A percentile compares a stretch with the other conserved stretches of the same genome.
These are phyloP conservation scores for Drosophila watanabei DNA, from an alignment of 1,140 invertebrate species.

Conservation along the genomic window DNA sequence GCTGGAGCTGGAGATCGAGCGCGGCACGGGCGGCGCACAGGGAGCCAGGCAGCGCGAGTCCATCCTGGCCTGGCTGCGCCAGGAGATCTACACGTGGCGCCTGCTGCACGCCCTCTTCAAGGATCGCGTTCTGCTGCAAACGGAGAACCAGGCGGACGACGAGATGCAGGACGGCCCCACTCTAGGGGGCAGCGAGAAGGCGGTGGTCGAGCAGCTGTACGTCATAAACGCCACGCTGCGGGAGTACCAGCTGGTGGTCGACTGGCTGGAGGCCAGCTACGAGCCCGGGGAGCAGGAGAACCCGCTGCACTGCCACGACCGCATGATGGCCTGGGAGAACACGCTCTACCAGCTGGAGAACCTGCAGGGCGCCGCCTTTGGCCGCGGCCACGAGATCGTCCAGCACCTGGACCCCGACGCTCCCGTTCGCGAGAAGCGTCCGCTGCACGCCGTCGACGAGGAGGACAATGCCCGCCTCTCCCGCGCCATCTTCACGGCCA, in stretches of 20 bases:
- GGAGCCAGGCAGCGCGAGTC: constrained; percentile 54
- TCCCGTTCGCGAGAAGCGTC: constrained; percentile 91
- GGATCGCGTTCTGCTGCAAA: constrained; percentile 89
- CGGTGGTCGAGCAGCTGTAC: constrained; percentile 85
- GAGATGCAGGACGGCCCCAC: constrained; percentile 86
- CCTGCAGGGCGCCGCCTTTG: constrained; percentile 87
- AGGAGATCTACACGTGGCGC: constrained; percentile 95
- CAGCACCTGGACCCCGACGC: constrained; percentile 97
- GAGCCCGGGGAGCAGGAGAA: constrained; percentile 89
- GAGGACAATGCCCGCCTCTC: constrained; percentile 94
- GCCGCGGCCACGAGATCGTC: constrained; percentile 87
- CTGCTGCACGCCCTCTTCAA: constrained; percentile 92
- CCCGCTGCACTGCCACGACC: constrained; percentile 90
- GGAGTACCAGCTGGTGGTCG: constrained; percentile 94
- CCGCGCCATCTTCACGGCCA: constrained; percentile 90
- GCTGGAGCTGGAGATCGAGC: constrained; percentile 73
- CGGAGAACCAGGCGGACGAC: constrained; percentile 86
- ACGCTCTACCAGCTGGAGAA: constrained; percentile 91
- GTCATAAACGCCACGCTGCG: constrained; percentile 89
- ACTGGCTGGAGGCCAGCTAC: constrained; percentile 95
- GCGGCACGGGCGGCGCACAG: constrained; percentile 40
- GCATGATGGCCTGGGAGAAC: constrained; percentile 95
- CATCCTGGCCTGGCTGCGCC: constrained; percentile 87
- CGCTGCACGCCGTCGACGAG: constrained; percentile 94
- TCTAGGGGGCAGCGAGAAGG: constrained; percentile 88